A percentile compares a stretch with the other conserved stretches of the same genome.
phyloP scores from a whole-genome alignment of 2,888 invertebrate species.

The Galerucella calmariensis region DNA sequence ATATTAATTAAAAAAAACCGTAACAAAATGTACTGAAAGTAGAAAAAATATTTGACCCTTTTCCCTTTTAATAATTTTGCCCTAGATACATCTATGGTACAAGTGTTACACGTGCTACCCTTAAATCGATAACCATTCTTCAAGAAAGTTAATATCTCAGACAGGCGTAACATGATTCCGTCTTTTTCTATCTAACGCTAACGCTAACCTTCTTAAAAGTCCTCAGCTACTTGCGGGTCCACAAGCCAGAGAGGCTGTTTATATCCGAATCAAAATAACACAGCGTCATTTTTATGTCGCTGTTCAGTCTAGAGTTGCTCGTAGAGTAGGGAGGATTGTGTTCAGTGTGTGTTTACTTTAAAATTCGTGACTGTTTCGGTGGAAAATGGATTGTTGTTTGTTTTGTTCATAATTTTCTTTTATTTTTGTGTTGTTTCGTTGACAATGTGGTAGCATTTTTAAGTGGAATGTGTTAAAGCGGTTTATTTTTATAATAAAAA shows the following conservation, averaged over 20 bases:
- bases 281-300: neutral
- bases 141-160: neutral
- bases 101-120: neutral
- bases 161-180: neutral
- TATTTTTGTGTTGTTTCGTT: constrained; percentile 1
- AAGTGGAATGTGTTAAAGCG: constrained; percentile 20
- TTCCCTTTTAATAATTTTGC: neutral
- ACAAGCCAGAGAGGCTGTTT: constrained; percentile 38
- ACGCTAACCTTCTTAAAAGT: neutral
- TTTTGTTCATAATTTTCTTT: neutral
- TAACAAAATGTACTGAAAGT: too few relatives aligned
- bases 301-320: constrained; percentile 15
- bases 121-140: constrained; percentile 12
- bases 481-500: constrained; percentile 27
- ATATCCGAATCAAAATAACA: constrained; percentile 34
- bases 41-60: neutral
- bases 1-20: too few relatives aligned
- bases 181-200: neutral
- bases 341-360: neutral
- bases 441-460: constrained; percentile 23
- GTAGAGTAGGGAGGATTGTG: neutral
- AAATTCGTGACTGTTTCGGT: neutral
- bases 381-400: constrained; percentile 1
- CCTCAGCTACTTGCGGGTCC: constrained; percentile 32
- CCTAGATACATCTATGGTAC: neutral